Evolutionary conservation across 2,888 invertebrate species (phyloP).

Genomic region (Holacanthella duospinosa): DNA sequence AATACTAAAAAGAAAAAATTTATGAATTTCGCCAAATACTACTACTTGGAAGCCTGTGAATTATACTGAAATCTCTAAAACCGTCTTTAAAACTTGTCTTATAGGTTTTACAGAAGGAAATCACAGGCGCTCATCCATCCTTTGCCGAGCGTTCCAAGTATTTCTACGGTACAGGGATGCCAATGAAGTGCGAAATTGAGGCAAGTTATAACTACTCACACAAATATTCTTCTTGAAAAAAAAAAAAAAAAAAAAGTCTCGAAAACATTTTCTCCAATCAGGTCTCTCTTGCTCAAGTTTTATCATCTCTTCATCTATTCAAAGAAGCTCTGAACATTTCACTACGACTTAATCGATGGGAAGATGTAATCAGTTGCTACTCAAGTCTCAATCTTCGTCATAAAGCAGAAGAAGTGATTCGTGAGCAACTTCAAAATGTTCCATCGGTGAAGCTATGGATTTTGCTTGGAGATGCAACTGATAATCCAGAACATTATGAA

Average conservation of each 20-base stretch:
- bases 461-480: constrained; percentile 72
- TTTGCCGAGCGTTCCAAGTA: constrained; percentile 46
- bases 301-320: constrained; percentile 67
- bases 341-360: constrained; percentile 69
- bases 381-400: constrained; percentile 69
- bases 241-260: no score
- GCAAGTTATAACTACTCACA: no score
- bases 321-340: constrained; percentile 75
- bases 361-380: constrained; percentile 85
- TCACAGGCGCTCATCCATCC: constrained; percentile 43
- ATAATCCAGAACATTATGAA: constrained; percentile 67
- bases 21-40: no score
- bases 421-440: constrained; percentile 63
- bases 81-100: no score
- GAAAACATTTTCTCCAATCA: constrained; percentile 36
- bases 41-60: no score
- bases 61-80: no score
- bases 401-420: constrained; percentile 69
- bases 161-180: constrained; percentile 61
- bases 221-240: background rate
- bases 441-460: constrained; percentile 81
- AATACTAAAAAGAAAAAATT: no score
- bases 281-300: constrained; percentile 63
- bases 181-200: constrained; percentile 66
- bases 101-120: constrained; percentile 53